Percentiles rank a stretch among this genome's conserved stretches.
Evolutionary conservation across 37 sponge, comb jelly and placozoan species (phyloP).

Genomic region (Dysidea cf. avara): DNA sequence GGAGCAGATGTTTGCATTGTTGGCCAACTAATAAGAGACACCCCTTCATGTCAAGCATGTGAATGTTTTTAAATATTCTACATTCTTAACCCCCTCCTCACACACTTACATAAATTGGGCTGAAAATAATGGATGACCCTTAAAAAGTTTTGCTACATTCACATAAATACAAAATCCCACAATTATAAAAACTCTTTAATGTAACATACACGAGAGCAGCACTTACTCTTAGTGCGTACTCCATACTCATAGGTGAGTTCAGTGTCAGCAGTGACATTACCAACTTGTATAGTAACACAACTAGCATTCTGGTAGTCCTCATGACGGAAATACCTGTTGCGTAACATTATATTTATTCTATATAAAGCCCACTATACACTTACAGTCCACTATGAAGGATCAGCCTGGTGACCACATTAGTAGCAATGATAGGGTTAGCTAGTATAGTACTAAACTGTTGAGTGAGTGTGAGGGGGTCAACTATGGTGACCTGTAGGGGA

Average conservation of each 20-base stretch:
- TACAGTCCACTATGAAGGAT: constrained; percentile 70
- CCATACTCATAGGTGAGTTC: constrained; percentile 90
- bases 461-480: constrained; percentile 79
- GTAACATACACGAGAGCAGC: no score
- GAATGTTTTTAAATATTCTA: no score
- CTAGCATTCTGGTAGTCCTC: constrained; percentile 61
- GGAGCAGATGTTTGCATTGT: no score
- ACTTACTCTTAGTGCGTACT: constrained; percentile 29
- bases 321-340: constrained; percentile 64
- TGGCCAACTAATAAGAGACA: no score
- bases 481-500: constrained; percentile 69
- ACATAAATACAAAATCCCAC: no score
- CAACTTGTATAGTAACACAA: constrained; percentile 55
- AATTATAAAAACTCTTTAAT: no score
- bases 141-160: no score
- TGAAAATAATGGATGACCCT: no score
- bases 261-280: constrained; percentile 82
- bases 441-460: constrained; percentile 76
- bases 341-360: not conserved
- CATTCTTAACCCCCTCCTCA: no score
- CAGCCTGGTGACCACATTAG: constrained; percentile 70
- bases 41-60: no score
- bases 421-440: constrained; percentile 82
- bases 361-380: constrained; percentile 8
- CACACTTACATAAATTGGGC: no score